Percentiles rank a stretch among this genome's conserved stretches.
These are phyloP conservation scores for Empidonax alnorum DNA, from an alignment of 2,113 vertebrate genomes.

Conservation along the genomic window DNA sequence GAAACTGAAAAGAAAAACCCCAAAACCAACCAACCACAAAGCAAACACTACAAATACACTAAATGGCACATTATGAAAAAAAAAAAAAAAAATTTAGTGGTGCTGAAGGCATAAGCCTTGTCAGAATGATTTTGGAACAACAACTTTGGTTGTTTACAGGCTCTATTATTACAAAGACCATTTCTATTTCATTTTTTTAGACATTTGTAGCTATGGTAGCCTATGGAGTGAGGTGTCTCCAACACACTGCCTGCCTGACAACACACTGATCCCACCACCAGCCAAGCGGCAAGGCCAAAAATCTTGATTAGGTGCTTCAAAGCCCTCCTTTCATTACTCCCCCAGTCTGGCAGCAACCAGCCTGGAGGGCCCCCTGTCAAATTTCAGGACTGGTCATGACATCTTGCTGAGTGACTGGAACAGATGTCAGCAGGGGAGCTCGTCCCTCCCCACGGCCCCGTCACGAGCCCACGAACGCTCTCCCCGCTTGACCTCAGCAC, in stretches of 20 bases:
- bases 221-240: not conserved
- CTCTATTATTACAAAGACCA: not conserved
- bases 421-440: not conserved
- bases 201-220: not conserved
- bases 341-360: not conserved
- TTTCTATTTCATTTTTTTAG: not conserved
- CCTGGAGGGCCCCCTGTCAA: not conserved
- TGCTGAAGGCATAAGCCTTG: not conserved
- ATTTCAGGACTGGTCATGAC: not conserved
- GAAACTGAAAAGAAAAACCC: not conserved
- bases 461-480: accelerated
- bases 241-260: not conserved
- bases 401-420: not conserved
- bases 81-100: not conserved
- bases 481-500: not conserved
- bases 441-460: not conserved
- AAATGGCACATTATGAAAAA: not conserved
- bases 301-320: not conserved
- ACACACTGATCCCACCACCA: accelerated
- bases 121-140: not conserved
- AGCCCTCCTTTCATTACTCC: not conserved
- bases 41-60: not conserved
- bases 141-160: not conserved
- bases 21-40: not conserved
- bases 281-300: not conserved